Base-by-base conservation (phyloP, 2,797 vertebrate genomes). In the Dicrostonyx torquatus region DNA sequence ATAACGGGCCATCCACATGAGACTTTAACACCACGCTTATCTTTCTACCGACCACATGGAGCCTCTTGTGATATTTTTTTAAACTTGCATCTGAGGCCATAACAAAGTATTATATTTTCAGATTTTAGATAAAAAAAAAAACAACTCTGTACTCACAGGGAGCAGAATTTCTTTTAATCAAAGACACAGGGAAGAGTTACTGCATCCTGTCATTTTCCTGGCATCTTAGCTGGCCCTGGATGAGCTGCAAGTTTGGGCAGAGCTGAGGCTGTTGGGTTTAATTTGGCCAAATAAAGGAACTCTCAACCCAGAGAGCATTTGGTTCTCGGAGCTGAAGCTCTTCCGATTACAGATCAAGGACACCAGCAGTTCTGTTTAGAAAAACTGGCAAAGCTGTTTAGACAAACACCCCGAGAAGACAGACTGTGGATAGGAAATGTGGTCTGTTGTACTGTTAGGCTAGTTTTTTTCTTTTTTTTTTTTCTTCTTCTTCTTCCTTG, bases 321-420 rank as follows among this genome's bases (percentile, higher is more conserved):
- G 95, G 96, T 97, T 93, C 76, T 20, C 90, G 34, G 87, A 92
- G 96, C 72, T 55, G 70, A 95, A 92, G 96, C 73, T 2, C 86
- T 98, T 91, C 82, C 18, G 86, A 94, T 92, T 96, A 95, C 93
- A 94, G 95, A 97, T 87, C 96, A 90, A 96, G 97, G 89, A 97
- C 91, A 97, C n/a, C 95, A 97, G 91, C 75, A 60, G 8, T 84
- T 93, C 92, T 96, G 93, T 97, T 97, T 95, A 96, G 96, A 98
- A 97, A 97, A 97, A 88, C 96, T 96, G 95, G 97, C 97, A 96
- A 97, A 89, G 95, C 94, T 97, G 97, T 97, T 97, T 96, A 97
- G 96, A 97, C 95, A 97, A 97, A 97, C 96, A 97, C 91, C 97
- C 97, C 64, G 64, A 94, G 84, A 89, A 96, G 94, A 97, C 93